These are phyloP conservation scores for Agrypnia vestita DNA, from an alignment of 1,140 invertebrate genomes.

Conservation along the genomic window DNA sequence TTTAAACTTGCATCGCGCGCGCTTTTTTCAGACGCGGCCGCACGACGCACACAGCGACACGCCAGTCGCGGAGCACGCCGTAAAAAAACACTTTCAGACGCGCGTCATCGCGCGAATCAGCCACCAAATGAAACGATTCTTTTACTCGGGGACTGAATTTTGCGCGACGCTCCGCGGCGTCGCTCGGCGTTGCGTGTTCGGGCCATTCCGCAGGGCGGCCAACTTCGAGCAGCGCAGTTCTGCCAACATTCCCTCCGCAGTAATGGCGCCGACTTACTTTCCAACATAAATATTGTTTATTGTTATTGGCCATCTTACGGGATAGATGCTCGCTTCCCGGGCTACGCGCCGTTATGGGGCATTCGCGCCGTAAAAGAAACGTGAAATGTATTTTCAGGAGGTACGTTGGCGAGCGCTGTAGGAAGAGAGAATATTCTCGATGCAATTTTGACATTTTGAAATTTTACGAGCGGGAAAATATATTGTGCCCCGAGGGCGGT, in stretches of 20 bases:
- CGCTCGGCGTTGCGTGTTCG: background rate
- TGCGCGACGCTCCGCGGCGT: background rate
- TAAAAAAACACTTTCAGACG: too few species aligned
- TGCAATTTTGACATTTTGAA: too few species aligned
- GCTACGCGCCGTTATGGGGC: constrained; percentile 32
- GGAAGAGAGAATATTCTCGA: too few species aligned
- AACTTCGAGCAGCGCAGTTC: constrained; percentile 25
- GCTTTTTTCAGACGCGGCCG: constrained; percentile 47
- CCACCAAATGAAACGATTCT: too few species aligned
- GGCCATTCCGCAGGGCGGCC: constrained; percentile 41
- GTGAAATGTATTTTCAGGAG: constrained; percentile 49
- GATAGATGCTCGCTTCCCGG: constrained; percentile 28
- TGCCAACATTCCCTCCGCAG: constrained; percentile 13
- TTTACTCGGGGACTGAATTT: too few species aligned
- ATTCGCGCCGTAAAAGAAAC: constrained; percentile 46
- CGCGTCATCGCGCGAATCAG: too few species aligned
- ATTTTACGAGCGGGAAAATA: background rate
- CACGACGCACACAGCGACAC: background rate
- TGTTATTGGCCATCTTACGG: constrained; percentile 59
- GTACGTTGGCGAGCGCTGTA: constrained; percentile 20
- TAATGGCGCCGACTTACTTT: constrained; percentile 39
- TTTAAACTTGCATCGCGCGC: constrained; percentile 56
- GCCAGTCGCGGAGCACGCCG: background rate
- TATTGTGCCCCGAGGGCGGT: too few species aligned
- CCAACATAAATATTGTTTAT: constrained; percentile 60